Base-by-base conservation (phyloP, 2,113 vertebrate genomes). In the Prochilodus magdalenae region DNA sequence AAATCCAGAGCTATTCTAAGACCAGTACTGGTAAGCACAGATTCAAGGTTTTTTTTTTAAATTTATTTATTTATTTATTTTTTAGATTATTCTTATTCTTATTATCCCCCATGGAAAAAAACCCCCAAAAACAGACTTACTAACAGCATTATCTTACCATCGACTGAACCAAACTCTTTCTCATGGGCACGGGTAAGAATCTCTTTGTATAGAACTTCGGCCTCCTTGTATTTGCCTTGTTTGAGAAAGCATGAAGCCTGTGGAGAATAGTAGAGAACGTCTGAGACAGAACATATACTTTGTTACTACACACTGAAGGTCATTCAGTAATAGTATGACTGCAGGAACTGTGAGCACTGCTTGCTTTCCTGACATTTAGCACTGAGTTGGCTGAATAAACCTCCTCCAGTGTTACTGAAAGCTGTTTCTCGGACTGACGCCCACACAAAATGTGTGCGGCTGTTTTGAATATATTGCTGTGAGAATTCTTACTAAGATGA, bases 181-280 rank as follows among this genome's bases (percentile, higher is more conserved):
- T 99, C 97, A 0, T 99, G 98, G 86, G 97, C 97, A 10, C 97
- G 96, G 75, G 97, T 99, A 83, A 99, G 95, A 87, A 99, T 99
- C 90, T 99, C 98, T 92, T 99, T 99, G 87, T 99, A 99, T 27
- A 99, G 95, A 51, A 94, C 91, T 91, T 99, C 98, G 0, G 97
- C 98, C 84, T 98, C 96, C 82, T 97, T 96, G 88, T 98, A 99
- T 89, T 99, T 99, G 80, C 95, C 96, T 91, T 99, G 97, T 90
- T 99, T 99, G 89, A 99, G 95, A 87, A 96, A 99, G 92, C 98
- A 99, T 85, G 98, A 99, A 13, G 98, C 98, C 98, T 99, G 87
- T 3, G 14, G 79, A 91, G 70, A 70, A 77, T 14, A 66, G 2
- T 30, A 5, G 26, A 78, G 5, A 87, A 77, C 33, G 20, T 20